These are phyloP conservation scores for Spodoptera frugiperda DNA, from an alignment of 1,140 invertebrate species.

Conservation along the genomic window DNA sequence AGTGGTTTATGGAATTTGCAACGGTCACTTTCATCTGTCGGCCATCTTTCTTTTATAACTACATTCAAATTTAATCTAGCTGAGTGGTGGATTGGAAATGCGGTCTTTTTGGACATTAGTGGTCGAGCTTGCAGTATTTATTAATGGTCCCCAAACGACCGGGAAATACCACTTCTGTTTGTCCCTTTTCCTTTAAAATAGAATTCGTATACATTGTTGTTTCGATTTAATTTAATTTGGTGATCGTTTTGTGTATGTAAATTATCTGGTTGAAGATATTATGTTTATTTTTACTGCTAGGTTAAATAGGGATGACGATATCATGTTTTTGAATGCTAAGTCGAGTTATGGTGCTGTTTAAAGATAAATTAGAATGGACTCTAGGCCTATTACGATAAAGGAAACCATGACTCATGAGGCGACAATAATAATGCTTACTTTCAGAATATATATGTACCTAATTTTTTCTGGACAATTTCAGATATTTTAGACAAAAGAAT, in stretches of 20 bases:
- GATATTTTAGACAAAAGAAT: no score
- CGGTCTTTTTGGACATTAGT: constrained; percentile 57
- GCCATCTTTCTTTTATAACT: constrained; percentile 64
- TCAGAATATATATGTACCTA: no score
- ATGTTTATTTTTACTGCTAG: no score
- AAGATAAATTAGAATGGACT: no score
- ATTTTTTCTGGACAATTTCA: no score
- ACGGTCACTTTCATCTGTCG: constrained; percentile 37
- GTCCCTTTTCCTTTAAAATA: not conserved
- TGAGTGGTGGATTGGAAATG: constrained; percentile 70
- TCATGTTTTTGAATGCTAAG: no score
- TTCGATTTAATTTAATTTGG: constrained; percentile 9
- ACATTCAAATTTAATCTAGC: constrained; percentile 74
- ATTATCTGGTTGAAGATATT: no score
- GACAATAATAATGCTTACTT: no score
- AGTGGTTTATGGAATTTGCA: constrained; percentile 29
- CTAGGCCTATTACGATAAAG: no score
- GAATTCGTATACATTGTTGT: constrained; percentile 13
- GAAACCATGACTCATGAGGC: no score
- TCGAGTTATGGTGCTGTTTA: no score
- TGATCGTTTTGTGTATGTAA: not conserved
- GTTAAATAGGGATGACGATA: no score
- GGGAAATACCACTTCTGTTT: constrained; percentile 11
- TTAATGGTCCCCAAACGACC: constrained; percentile 38
- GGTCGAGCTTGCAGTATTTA: constrained; percentile 41